Conservation (phyloP, 2,888 invertebrate genomes). For the Aquatica leii region DNA sequence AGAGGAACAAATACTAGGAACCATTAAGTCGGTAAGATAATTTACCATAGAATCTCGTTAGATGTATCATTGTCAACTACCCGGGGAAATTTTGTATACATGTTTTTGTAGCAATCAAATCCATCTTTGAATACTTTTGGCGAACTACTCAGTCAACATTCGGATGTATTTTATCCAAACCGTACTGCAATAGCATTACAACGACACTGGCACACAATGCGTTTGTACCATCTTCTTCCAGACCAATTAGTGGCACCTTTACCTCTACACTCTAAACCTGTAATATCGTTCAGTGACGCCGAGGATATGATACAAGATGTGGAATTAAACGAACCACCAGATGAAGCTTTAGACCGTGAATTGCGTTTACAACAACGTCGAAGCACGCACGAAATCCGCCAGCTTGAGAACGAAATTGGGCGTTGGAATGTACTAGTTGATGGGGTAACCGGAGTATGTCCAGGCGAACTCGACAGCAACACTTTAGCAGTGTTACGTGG, state of each 20-base stretch:
- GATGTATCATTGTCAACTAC: too few species aligned
- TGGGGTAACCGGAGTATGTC: slow-evolving; percentile 83
- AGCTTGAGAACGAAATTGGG: slow-evolving; percentile 86
- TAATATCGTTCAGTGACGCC: slow-evolving; percentile 87
- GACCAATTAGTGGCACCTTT: slow-evolving; percentile 78
- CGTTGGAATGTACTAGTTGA: slow-evolving; percentile 94
- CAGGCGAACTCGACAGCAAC: slow-evolving; percentile 91
- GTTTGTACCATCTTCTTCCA: slow-evolving; percentile 88
- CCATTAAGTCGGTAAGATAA: slow-evolving; percentile 80
- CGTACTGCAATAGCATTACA: slow-evolving; percentile 86
- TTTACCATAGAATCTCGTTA: too few species aligned
- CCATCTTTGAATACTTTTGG: slow-evolving; percentile 83
- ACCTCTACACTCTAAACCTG: slow-evolving; percentile 55
- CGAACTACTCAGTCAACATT: slow-evolving; percentile 82
- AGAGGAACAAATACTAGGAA: slow-evolving; percentile 87
- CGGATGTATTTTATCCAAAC: slow-evolving; percentile 85
- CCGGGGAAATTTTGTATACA: too few species aligned
- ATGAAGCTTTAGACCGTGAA: slow-evolving; percentile 83
- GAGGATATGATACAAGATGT: slow-evolving; percentile 88
- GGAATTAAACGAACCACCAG: slow-evolving; percentile 81
- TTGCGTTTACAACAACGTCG: slow-evolving; percentile 63
- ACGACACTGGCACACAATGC: slow-evolving; percentile 92
- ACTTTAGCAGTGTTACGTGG: slow-evolving; percentile 93
- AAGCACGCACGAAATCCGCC: slow-evolving; percentile 74
- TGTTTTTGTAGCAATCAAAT: slow-evolving; percentile 54